Conservation (phyloP, 2,888 invertebrate species). For the Pseudoips prasinana region DNA sequence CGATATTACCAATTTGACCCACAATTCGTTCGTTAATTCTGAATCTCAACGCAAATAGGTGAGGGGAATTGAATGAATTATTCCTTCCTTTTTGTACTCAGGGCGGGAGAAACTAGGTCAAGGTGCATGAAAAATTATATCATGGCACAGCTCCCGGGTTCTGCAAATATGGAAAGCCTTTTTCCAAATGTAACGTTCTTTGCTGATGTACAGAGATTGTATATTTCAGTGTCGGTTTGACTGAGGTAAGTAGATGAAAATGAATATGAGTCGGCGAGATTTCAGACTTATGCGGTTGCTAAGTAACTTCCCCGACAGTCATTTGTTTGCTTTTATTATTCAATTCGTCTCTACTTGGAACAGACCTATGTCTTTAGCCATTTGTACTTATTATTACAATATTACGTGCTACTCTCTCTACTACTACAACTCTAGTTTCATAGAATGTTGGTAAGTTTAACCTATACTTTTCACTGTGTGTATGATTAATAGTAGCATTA, state of each 20-base stretch:
- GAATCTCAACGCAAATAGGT: slow-evolving; percentile 40
- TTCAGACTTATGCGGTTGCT: slow-evolving; percentile 8
- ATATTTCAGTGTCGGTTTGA: slow-evolving; percentile 22
- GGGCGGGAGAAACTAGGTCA: slow-evolving; percentile 47
- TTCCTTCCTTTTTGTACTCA: slow-evolving; percentile 36
- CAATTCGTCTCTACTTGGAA: no score
- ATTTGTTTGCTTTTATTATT: neutral
- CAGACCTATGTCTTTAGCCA: no score
- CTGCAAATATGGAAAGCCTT: slow-evolving; percentile 58
- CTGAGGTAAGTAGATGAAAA: slow-evolving; percentile 27
- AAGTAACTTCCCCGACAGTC: neutral
- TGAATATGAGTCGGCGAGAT: slow-evolving; percentile 20
- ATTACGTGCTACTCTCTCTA: no score
- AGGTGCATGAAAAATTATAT: slow-evolving; percentile 64
- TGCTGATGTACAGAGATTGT: slow-evolving; percentile 37
- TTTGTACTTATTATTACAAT: no score
- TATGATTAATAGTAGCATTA: no score
- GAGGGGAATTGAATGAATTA: slow-evolving; percentile 40
- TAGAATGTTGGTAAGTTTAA: no score
- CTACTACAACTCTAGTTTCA: no score
- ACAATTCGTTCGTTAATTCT: no score
- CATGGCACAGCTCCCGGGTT: slow-evolving; percentile 42
- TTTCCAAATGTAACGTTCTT: slow-evolving; percentile 52
- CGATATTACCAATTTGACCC: no score
- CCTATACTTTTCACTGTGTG: no score